These are phyloP conservation scores for Quadroppia sp. DNA, from an alignment of 2,888 invertebrate species.

Conservation along the genomic window DNA sequence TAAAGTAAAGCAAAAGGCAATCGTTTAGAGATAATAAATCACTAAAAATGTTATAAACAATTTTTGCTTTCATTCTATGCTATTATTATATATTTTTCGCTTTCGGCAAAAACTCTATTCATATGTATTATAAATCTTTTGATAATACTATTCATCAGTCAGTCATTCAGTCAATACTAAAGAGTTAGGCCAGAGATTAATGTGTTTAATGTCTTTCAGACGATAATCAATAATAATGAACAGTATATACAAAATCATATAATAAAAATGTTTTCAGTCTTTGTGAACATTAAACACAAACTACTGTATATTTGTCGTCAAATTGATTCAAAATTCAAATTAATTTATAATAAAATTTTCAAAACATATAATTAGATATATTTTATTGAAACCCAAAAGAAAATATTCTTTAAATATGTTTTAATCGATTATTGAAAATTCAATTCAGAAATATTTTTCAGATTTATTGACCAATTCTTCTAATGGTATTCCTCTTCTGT, in stretches of 20 bases:
- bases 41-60: not conserved
- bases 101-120: not conserved
- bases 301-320: not conserved
- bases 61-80: not conserved
- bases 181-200: slow-evolving; percentile 13
- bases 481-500: no score
- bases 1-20: not conserved
- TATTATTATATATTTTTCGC: not conserved
- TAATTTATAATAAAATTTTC: no score
- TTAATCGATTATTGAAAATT: not conserved
- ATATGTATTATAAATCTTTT: not conserved
- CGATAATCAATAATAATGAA: not conserved
- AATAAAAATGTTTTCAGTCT: not conserved
- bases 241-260: not conserved
- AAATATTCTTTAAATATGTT: not conserved
- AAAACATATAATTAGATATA: not conserved
- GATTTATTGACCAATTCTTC: no score
- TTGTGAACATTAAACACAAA: not conserved
- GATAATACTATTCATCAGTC: not conserved
- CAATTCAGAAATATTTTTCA: not conserved
- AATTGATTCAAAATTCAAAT: no score
- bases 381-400: not conserved
- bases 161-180: slow-evolving; percentile 1
- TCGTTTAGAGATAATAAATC: slow-evolving; percentile 16
- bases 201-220: not conserved